Conservation (phyloP, 2,888 invertebrate genomes). For the Malacosoma neustria region DNA sequence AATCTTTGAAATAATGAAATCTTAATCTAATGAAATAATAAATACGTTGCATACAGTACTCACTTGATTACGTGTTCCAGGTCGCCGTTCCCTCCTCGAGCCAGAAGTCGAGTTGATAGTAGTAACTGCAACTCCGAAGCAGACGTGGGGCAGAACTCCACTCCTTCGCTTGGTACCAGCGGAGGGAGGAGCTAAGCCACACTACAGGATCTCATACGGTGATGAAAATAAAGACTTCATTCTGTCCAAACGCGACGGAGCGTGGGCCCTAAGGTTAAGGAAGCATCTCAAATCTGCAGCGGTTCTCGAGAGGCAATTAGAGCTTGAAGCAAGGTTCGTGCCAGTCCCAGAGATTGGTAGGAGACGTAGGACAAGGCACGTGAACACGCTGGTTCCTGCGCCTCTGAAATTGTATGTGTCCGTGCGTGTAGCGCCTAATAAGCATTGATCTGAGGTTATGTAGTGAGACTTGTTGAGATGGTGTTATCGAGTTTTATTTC, state of each 20-base stretch:
- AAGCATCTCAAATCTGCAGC: constrained; percentile 34
- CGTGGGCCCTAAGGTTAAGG: constrained; percentile 50
- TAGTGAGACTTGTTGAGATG: constrained; percentile 3
- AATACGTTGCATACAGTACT: too few species aligned
- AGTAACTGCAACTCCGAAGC: constrained; percentile 35
- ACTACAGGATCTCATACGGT: constrained; percentile 57
- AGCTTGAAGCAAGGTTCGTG: constrained; percentile 57
- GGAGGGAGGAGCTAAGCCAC: constrained; percentile 40
- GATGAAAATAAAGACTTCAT: constrained; percentile 40
- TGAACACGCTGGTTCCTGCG: constrained; percentile 26
- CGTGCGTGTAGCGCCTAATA: constrained; percentile 35
- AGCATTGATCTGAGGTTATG: constrained; percentile 18
- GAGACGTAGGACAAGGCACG: constrained; percentile 23
- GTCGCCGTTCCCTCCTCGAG: constrained; percentile 51
- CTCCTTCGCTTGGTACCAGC: constrained; percentile 53
- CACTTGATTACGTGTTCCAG: constrained; percentile 17
- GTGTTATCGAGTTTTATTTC: background rate
- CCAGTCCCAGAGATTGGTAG: constrained; percentile 19
- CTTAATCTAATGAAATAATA: too few species aligned
- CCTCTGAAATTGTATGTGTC: constrained; percentile 55
- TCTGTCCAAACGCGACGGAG: constrained; percentile 49
- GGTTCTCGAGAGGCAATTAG: constrained; percentile 40
- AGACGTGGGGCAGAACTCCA: constrained; percentile 58
- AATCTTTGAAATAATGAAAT: too few species aligned
- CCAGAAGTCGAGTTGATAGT: constrained; percentile 54